These are phyloP conservation scores for Paratrypauchen microcephalus DNA, from an alignment of 2,797 vertebrate genomes.

Conservation along the genomic window DNA sequence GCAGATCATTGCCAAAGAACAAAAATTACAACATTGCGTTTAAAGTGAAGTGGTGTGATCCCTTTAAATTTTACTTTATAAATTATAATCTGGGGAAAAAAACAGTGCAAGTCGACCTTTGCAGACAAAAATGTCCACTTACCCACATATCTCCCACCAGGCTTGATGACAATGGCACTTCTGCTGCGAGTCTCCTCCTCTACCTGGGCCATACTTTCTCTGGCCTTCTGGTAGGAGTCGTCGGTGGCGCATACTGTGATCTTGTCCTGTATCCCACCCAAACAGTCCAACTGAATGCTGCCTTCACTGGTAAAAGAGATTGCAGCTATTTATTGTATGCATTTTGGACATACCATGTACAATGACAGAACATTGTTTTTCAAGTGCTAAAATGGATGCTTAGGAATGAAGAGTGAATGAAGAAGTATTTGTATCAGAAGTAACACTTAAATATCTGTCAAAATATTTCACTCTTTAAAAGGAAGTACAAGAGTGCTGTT, in stretches of 20 bases:
- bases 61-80: neutral
- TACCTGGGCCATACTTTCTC: slow-evolving; percentile 94
- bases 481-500: slow-evolving; percentile 15
- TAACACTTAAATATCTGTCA: slow-evolving; percentile 28
- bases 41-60: neutral
- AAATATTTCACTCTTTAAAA: slow-evolving; percentile 43
- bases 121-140: slow-evolving; percentile 49
- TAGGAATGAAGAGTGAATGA: neutral
- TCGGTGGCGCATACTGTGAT: slow-evolving; percentile 97
- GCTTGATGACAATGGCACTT: slow-evolving; percentile 94
- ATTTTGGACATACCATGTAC: neutral
- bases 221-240: slow-evolving; percentile 97
- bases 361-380: neutral
- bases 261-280: slow-evolving; percentile 97
- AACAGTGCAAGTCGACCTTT: neutral
- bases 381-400: neutral
- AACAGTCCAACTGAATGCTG: slow-evolving; percentile 91
- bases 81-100: neutral
- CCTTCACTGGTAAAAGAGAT: slow-evolving; percentile 82
- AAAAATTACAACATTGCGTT: neutral
- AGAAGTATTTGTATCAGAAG: slow-evolving; percentile 25
- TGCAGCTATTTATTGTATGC: neutral
- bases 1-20: neutral
- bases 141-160: slow-evolving; percentile 92
- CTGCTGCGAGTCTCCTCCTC: slow-evolving; percentile 97